Evolutionary conservation across 1,140 invertebrate species (phyloP), one percentile per base, ranked within the genome.

Genomic region (Eupristina koningsbergeri): DNA sequence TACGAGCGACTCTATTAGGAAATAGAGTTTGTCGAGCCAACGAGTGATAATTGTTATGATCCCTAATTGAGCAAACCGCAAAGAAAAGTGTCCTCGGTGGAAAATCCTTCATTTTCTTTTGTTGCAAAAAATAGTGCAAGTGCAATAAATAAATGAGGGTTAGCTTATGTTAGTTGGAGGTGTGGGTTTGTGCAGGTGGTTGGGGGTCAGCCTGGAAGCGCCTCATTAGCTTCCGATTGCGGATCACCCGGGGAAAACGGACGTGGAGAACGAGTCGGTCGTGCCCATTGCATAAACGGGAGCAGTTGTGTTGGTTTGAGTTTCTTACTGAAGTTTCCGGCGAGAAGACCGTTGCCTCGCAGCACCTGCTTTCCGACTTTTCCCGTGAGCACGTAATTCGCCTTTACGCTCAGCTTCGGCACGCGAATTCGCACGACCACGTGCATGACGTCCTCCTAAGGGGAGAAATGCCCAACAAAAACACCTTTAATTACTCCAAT

Each of bases 371-470:
- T 85, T 9, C 88, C 91, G 17, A 91, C 92, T 86, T 89, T 91
- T 85, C 91, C 91, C 67, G 85, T 88, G 26, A 92, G 83, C 53
- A 84, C 86, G 29, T 92, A 92, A 50, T 88, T 87, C 17, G 92
- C 88, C n/a, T 89, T 91, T 26, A 92, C 87, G 26, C 86, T 86
- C 61, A 92, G 86, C 78, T 87, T 53, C 8, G 91, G 91, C 39
- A 91, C 89, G n/a, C 85, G 90, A 80, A 92, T 86, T 80, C 86
- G 90, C 86, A 91, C 82, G 9, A 91, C 90, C 80, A 92, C 89
- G 69, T 91, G 91, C 89, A 92, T 92, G 81, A 91, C 86, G 77
- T 92, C 90, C 26, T 91, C 91, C 91, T 92, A 85, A 80, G 86
- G 78, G 86, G 47, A 81, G 53, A 86, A 86, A 84, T 34, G 3